Percentiles rank a stretch among this genome's conserved stretches.
phyloP scores from a whole-genome alignment of 2,797 vertebrate genomes.

The Morus bassanus region DNA sequence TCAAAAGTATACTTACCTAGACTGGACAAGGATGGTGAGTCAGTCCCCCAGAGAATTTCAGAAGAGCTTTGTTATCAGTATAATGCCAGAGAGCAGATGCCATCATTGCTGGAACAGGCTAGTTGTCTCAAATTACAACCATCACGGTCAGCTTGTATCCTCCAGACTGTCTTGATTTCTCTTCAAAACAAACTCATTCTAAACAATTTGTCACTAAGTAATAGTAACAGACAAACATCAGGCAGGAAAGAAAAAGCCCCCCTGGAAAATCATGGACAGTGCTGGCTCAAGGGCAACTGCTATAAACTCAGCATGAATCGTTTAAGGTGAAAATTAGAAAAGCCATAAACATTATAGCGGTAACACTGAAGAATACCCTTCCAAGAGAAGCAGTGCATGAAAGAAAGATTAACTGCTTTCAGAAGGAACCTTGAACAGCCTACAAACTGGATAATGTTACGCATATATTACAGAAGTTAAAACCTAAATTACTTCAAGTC shows the following conservation, averaged over 20 bases:
- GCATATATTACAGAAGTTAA: not conserved
- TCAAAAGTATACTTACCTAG: not conserved
- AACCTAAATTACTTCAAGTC: not conserved
- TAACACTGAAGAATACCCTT: not conserved
- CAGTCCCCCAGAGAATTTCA: not conserved
- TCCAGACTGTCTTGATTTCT: not conserved
- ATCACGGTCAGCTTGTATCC: not conserved
- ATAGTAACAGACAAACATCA: not conserved
- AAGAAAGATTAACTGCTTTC: not conserved
- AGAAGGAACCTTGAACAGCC: not conserved
- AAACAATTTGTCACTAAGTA: not conserved
- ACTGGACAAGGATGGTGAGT: not conserved
- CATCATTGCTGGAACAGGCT: not conserved
- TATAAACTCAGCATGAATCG: not conserved
- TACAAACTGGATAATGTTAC: not conserved
- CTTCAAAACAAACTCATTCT: not conserved
- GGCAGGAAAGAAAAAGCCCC: not conserved
- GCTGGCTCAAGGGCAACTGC: not conserved
- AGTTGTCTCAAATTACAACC: not conserved
- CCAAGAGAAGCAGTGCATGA: not conserved
- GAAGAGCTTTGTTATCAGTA: not conserved
- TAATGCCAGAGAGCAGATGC: not conserved
- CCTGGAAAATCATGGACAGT: not conserved
- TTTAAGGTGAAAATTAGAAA: slow-evolving; percentile 19
- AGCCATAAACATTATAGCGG: not conserved